Percentiles rank a stretch among this genome's conserved stretches.
phyloP scores from a whole-genome alignment of 2,113 vertebrate species.

The Macquaria ambigua region DNA sequence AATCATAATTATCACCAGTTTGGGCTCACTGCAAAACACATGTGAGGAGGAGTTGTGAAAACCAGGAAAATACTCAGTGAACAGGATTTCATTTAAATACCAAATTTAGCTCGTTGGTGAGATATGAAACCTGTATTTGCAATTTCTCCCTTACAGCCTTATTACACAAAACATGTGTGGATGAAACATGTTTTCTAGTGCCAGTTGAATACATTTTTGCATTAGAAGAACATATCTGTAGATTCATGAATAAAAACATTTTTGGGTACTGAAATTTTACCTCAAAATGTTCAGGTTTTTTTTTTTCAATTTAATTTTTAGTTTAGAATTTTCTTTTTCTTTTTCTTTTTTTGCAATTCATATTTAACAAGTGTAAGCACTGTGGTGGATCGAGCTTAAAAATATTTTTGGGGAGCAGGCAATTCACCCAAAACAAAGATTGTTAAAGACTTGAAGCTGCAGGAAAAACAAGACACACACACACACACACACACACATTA shows the following conservation, averaged over 20 bases:
- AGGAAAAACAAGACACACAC: conserved; percentile 12
- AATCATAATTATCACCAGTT: conserved; percentile 18
- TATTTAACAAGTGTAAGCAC: neutral
- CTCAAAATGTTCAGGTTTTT: neutral
- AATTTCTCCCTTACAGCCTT: too few relatives aligned
- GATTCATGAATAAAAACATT: neutral
- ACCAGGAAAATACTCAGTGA: conserved; percentile 19
- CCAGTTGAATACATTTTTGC: neutral
- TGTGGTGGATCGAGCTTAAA: neutral
- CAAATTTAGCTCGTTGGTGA: conserved; percentile 1
- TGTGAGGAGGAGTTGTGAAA: conserved; percentile 38
- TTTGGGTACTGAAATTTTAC: neutral
- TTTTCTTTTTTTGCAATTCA: neutral
- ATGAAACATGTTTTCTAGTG: neutral
- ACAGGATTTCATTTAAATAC: conserved; percentile 17
- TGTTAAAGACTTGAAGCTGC: neutral
- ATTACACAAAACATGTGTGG: too few relatives aligned
- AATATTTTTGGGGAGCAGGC: neutral
- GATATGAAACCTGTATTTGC: neutral
- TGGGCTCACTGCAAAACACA: conserved; percentile 6
- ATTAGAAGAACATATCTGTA: neutral
- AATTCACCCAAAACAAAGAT: neutral
- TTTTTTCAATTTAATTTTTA: neutral
- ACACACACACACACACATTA: neutral
- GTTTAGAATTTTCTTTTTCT: neutral